phyloP scores from a whole-genome alignment of 1,140 invertebrate species.

The Anastatus disparis region DNA sequence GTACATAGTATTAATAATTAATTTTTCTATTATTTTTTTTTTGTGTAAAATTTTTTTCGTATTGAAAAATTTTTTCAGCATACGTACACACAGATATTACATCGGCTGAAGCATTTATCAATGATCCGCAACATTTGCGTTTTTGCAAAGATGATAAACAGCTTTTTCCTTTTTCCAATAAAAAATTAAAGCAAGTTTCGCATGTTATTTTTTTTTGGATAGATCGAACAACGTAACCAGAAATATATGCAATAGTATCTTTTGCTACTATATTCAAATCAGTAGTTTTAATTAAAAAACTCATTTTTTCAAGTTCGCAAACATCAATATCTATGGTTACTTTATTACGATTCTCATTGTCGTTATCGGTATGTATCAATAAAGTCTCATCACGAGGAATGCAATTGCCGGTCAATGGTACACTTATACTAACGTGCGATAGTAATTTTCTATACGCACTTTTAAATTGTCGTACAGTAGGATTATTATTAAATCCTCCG shows the following conservation, averaged over 20 bases:
- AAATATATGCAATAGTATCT: constrained; percentile 2
- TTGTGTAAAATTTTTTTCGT: background rate
- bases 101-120: background rate
- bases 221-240: background rate
- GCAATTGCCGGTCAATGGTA: background rate
- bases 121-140: background rate
- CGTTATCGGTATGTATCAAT: background rate
- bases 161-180: background rate
- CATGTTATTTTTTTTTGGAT: constrained; percentile 3
- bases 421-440: background rate
- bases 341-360: background rate
- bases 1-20: background rate
- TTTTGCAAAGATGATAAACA: background rate
- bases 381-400: background rate
- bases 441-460: constrained; percentile 3
- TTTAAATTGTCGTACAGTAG: constrained; percentile 3
- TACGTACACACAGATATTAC: background rate
- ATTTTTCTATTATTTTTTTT: background rate
- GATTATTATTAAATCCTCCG: constrained; percentile 13
- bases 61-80: background rate
- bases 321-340: background rate
- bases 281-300: background rate
- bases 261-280: background rate
- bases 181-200: background rate
- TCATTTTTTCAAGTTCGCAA: background rate